Evolutionary conservation across 2,113 vertebrate genomes (phyloP).

Genomic region (Glareola pratincola): DNA sequence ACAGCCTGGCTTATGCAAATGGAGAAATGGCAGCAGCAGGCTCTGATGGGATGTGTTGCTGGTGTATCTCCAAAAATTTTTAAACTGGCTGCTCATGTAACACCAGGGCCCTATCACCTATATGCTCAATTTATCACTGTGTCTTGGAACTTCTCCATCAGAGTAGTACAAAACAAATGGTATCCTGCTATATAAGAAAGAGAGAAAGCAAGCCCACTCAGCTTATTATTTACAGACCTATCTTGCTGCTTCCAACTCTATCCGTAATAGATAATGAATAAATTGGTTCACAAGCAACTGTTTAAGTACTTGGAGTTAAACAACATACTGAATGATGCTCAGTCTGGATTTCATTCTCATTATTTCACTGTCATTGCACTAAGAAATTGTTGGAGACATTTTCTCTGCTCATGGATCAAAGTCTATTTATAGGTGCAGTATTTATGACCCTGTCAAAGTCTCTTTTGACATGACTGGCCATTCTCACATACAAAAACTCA

Average conservation of each 20-base stretch:
- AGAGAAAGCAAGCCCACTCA: conserved; percentile 48
- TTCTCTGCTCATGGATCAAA: conserved; percentile 10
- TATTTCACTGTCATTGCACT: conserved; percentile 17
- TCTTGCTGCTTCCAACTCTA: conserved; percentile 29
- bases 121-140: conserved; percentile 69
- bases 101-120: conserved; percentile 65
- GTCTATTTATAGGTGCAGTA: not conserved
- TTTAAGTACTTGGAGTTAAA: conserved; percentile 60
- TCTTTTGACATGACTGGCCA: not conserved
- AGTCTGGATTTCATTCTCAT: conserved; percentile 45
- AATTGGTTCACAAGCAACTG: conserved; percentile 64
- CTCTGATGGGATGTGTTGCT: conserved; percentile 62
- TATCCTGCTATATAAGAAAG: conserved; percentile 34
- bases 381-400: conserved; percentile 27
- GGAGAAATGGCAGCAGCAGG: conserved; percentile 54
- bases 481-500: not conserved
- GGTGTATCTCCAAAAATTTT: conserved; percentile 62
- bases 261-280: conserved; percentile 62
- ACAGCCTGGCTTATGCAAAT: conserved; percentile 57
- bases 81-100: conserved; percentile 65
- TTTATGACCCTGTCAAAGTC: conserved; percentile 6
- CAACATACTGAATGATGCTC: conserved; percentile 48
- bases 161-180: conserved; percentile 63
- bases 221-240: conserved; percentile 55
- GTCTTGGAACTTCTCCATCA: conserved; percentile 60